phyloP scores from a whole-genome alignment of 2,113 vertebrate genomes.

The Pholis gunnellus region DNA sequence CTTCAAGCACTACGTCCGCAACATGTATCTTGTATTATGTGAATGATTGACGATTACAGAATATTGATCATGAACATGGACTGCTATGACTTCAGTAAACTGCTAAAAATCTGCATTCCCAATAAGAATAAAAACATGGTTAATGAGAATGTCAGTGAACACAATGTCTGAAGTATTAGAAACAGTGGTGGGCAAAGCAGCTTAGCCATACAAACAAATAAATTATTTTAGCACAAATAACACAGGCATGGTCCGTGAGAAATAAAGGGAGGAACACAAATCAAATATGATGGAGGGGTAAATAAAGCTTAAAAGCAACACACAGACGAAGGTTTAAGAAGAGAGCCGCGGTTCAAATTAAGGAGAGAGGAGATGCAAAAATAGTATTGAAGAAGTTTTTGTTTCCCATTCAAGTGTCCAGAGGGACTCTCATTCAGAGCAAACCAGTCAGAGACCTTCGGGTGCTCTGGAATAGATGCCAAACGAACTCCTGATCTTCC shows the following conservation, averaged over 20 bases:
- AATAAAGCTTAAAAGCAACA: background rate
- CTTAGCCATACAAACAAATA: slow-evolving; percentile 4
- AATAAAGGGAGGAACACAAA: background rate
- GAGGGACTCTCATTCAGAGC: slow-evolving; percentile 49
- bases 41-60: background rate
- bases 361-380: background rate
- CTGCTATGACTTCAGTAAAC: background rate
- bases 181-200: background rate
- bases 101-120: background rate
- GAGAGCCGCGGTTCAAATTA: background rate
- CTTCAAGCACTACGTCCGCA: background rate
- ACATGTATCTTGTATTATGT: background rate
- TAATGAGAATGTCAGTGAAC: background rate
- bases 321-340: background rate
- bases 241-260: slow-evolving; percentile 24
- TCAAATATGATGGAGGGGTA: slow-evolving; percentile 2
- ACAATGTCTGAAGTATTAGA: slow-evolving; percentile 3
- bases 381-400: background rate
- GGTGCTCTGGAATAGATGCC: slow-evolving; percentile 59
- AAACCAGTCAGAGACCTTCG: slow-evolving; percentile 55
- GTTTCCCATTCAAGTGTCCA: slow-evolving; percentile 23
- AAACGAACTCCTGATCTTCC: slow-evolving; percentile 65
- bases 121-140: background rate
- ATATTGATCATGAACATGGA: background rate
- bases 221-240: slow-evolving; percentile 23